A percentile compares a stretch with the other conserved stretches of the same genome.
Evolutionary conservation across 2,888 invertebrate species (phyloP).

Genomic region (Melanotus villosus): DNA sequence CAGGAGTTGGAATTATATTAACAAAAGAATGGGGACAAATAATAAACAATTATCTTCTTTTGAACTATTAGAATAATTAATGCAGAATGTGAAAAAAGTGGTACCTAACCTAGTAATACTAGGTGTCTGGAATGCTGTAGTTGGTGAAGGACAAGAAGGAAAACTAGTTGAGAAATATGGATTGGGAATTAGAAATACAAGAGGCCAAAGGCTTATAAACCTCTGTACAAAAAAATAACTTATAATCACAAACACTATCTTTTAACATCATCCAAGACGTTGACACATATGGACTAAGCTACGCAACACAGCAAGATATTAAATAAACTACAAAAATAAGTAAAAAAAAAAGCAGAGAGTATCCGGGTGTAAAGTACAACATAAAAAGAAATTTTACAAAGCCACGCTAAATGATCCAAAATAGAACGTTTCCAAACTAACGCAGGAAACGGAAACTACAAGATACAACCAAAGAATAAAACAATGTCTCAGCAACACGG

Average conservation of each 20-base stretch:
- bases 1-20: neutral
- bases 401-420: neutral
- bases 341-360: neutral
- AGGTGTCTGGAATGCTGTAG: slow-evolving; percentile 1
- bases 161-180: slow-evolving; percentile 1
- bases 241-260: neutral
- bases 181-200: neutral
- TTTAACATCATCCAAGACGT: slow-evolving; percentile 15
- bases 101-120: slow-evolving; percentile 1
- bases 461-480: too few relatives aligned
- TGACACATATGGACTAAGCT: slow-evolving; percentile 22
- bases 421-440: neutral
- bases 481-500: too few relatives aligned
- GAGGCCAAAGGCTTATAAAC: neutral
- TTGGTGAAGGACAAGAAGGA: slow-evolving; percentile 2
- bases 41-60: too few relatives aligned
- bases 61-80: neutral
- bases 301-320: slow-evolving; percentile 5
- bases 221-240: neutral
- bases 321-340: slow-evolving; percentile 16
- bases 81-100: neutral
- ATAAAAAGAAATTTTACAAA: neutral
- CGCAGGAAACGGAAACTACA: neutral
- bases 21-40: neutral
- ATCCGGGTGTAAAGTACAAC: neutral